These are phyloP conservation scores for Erinaceus europaeus DNA, from an alignment of 2,113 vertebrate genomes.

Conservation along the genomic window DNA sequence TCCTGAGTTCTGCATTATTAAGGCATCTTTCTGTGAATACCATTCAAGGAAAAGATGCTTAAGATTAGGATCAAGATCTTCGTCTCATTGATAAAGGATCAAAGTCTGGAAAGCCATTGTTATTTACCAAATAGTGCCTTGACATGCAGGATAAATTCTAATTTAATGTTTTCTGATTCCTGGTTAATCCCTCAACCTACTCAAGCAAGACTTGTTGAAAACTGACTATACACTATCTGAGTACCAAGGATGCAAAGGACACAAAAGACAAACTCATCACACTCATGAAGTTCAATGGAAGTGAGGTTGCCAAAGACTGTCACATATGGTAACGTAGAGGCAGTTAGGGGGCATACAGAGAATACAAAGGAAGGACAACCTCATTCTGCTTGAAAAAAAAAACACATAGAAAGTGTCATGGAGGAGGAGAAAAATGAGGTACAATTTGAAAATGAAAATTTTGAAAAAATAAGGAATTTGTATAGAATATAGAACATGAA, in stretches of 20 bases:
- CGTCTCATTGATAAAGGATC: constrained; percentile 6
- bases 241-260: not conserved
- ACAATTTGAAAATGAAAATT: not conserved
- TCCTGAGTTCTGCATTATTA: not conserved
- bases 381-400: not conserved
- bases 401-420: not conserved
- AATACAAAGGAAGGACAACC: not conserved
- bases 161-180: not conserved
- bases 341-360: not conserved
- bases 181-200: not conserved
- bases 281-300: not conserved
- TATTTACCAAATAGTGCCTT: not conserved
- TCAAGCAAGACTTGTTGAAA: not conserved
- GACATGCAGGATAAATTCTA: not conserved
- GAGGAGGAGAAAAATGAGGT: not conserved
- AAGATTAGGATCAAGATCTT: not conserved
- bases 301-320: not conserved
- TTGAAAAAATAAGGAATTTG: not conserved
- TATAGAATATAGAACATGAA: not conserved
- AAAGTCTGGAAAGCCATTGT: not conserved
- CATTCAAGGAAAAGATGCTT: not conserved
- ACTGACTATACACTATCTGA: not conserved
- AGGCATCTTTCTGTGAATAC: not conserved
- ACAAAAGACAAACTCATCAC: not conserved
- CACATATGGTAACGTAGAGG: not conserved